Percentiles rank a stretch among this genome's conserved stretches.
Conservation (phyloP, 1,140 invertebrate species). For the Solenopsis invicta region DNA sequence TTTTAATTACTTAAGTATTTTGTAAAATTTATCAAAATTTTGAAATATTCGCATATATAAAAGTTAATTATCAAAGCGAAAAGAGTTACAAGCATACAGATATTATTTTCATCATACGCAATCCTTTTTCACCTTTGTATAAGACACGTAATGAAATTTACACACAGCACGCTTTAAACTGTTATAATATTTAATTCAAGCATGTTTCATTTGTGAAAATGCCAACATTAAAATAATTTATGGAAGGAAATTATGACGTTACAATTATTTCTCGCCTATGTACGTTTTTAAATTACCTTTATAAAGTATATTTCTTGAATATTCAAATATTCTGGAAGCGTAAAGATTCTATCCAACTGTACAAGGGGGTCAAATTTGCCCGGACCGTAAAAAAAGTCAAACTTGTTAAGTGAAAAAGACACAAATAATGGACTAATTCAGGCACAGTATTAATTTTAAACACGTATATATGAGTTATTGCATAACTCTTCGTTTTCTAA, state of each 20-base stretch:
- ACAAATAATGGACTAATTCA: too few relatives aligned
- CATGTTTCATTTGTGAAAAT: slow-evolving; percentile 46
- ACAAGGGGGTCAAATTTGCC: too few relatives aligned
- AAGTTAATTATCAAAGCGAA: slow-evolving; percentile 7
- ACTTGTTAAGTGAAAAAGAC: too few relatives aligned
- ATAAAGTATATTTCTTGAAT: slow-evolving; percentile 32
- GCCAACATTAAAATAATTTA: slow-evolving; percentile 36
- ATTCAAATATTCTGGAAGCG: slow-evolving; percentile 27
- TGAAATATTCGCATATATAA: background rate
- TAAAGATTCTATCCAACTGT: background rate
- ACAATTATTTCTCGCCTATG: slow-evolving; percentile 13
- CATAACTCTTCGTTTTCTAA: too few relatives aligned
- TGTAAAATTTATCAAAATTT: background rate
- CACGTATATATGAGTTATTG: too few relatives aligned
- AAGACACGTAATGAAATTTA: slow-evolving; percentile 18
- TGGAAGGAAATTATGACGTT: slow-evolving; percentile 38
- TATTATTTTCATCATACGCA: slow-evolving; percentile 20
- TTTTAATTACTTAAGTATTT: background rate
- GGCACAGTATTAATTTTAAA: too few relatives aligned
- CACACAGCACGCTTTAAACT: slow-evolving; percentile 3
- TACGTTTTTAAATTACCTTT: slow-evolving; percentile 32
- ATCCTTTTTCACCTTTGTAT: background rate
- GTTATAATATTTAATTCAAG: slow-evolving; percentile 51
- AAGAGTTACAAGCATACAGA: slow-evolving; percentile 2
- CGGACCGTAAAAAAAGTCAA: too few relatives aligned